Conservation (phyloP, 2,113 vertebrate genomes). For the Callithrix jacchus region DNA sequence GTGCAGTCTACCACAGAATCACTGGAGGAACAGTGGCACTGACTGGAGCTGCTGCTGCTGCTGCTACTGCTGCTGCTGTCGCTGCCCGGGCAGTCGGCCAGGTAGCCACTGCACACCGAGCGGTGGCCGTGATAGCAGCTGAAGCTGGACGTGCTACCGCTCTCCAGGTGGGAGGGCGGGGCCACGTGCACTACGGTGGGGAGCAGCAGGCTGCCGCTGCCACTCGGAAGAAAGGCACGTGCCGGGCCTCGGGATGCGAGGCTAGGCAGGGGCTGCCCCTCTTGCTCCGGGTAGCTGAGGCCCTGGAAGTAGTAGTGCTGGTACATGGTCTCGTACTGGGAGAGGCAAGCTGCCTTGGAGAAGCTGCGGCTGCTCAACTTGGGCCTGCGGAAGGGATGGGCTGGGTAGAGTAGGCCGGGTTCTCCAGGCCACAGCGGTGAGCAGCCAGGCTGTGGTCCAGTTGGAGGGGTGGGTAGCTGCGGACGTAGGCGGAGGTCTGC, state of each 20-base stretch:
- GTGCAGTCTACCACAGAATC: slow-evolving; percentile 98
- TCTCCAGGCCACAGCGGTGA: slow-evolving; percentile 92
- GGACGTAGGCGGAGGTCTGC: slow-evolving; percentile 89
- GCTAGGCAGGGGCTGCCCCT: slow-evolving; percentile 78
- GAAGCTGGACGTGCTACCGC: slow-evolving; percentile 90
- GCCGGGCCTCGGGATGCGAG: slow-evolving; percentile 86
- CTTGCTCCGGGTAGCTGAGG: slow-evolving; percentile 94
- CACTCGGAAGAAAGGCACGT: slow-evolving; percentile 89
- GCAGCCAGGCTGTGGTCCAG: slow-evolving; percentile 90
- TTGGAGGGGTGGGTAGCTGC: slow-evolving; percentile 90
- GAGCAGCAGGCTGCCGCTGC: slow-evolving; percentile 86
- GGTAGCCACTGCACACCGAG: slow-evolving; percentile 95
- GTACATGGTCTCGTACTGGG: slow-evolving; percentile 98
- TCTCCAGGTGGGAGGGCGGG: slow-evolving; percentile 88
- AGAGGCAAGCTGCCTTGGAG: slow-evolving; percentile 93
- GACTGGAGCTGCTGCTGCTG: slow-evolving; percentile 87
- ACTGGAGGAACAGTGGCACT: slow-evolving; percentile 96
- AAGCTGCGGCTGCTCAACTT: slow-evolving; percentile 92
- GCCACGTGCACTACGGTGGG: slow-evolving; percentile 91
- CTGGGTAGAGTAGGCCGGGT: slow-evolving; percentile 89
- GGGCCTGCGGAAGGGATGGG: slow-evolving; percentile 91
- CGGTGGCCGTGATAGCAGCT: slow-evolving; percentile 96
- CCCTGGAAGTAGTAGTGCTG: slow-evolving; percentile 99
- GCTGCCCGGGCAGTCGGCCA: slow-evolving; percentile 96
- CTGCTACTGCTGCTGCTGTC: slow-evolving; percentile 95